A percentile compares a stretch with the other conserved stretches of the same genome.
These are phyloP conservation scores for Cladorhizidae sp. DNA, from an alignment of 37 sponge, comb jelly and placozoan species.

Conservation along the genomic window DNA sequence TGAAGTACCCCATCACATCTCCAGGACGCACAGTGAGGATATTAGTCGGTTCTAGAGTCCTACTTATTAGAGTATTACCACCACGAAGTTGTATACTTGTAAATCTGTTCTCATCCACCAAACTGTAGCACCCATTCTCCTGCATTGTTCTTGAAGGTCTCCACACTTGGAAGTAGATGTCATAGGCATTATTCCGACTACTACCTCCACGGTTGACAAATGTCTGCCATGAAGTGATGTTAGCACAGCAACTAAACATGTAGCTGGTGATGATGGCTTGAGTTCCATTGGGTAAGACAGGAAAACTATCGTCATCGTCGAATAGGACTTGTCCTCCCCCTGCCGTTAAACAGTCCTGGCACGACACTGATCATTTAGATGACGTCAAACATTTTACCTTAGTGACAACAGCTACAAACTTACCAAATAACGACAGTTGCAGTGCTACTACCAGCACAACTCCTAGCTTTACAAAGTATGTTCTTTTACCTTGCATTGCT, in stretches of 20 bases:
- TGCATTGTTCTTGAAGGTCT: constrained; percentile 19
- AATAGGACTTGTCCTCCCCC: neutral
- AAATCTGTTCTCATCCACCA: constrained; percentile 7
- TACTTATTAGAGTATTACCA: neutral
- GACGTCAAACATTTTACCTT: no score
- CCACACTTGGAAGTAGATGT: constrained; percentile 27
- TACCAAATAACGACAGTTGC: no score
- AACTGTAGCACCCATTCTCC: constrained; percentile 11
- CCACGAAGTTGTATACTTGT: neutral
- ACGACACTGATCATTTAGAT: no score
- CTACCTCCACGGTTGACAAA: constrained; percentile 21
- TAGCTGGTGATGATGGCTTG: constrained; percentile 37
- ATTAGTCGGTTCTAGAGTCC: neutral
- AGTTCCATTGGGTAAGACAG: neutral
- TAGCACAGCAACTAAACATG: constrained; percentile 36
- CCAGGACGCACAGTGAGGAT: neutral
- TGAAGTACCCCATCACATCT: constrained; percentile 23
- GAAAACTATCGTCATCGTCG: neutral
- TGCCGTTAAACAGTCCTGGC: neutral
- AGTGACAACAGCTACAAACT: no score
- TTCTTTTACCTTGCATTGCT: no score
- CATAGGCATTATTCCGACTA: neutral
- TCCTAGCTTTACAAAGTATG: no score
- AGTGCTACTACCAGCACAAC: no score
- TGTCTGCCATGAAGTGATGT: constrained; percentile 21